phyloP scores from a whole-genome alignment of 2,797 vertebrate genomes.

The Oryzias dopingdopingensis region DNA sequence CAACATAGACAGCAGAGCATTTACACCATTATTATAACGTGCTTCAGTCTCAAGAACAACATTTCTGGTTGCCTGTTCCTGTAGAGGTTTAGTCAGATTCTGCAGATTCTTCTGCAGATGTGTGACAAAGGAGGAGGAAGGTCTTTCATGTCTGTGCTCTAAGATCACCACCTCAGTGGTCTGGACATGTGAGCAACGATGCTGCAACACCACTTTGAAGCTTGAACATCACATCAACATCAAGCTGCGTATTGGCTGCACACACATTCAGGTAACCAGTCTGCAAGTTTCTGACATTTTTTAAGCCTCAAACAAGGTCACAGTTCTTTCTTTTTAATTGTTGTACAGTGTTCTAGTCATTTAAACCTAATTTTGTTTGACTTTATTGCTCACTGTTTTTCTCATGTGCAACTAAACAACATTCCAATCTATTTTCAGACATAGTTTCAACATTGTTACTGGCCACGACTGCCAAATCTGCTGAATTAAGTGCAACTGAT shows the following conservation, averaged over 20 bases:
- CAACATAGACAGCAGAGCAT: neutral
- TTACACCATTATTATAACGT: neutral
- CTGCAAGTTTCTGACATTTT: neutral
- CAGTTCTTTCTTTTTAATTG: neutral
- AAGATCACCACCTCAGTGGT: neutral
- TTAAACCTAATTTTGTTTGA: neutral
- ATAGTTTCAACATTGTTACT: neutral
- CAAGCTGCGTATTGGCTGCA: neutral
- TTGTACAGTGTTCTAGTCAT: neutral
- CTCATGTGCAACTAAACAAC: neutral
- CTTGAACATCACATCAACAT: neutral
- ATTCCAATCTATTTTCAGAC: neutral
- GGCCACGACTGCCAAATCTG: neutral
- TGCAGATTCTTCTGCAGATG: constrained; percentile 4
- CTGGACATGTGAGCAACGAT: neutral
- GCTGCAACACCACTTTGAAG: neutral
- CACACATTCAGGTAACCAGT: neutral
- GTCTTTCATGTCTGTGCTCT: neutral
- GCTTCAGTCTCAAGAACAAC: neutral
- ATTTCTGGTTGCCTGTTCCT: constrained; percentile 1
- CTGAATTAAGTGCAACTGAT: neutral
- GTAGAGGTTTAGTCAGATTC: neutral
- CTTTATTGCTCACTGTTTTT: neutral
- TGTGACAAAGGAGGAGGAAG: neutral
- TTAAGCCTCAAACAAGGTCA: too few relatives aligned